phyloP scores from a whole-genome alignment of 2,888 invertebrate species.

The Punctoribates punctum region DNA sequence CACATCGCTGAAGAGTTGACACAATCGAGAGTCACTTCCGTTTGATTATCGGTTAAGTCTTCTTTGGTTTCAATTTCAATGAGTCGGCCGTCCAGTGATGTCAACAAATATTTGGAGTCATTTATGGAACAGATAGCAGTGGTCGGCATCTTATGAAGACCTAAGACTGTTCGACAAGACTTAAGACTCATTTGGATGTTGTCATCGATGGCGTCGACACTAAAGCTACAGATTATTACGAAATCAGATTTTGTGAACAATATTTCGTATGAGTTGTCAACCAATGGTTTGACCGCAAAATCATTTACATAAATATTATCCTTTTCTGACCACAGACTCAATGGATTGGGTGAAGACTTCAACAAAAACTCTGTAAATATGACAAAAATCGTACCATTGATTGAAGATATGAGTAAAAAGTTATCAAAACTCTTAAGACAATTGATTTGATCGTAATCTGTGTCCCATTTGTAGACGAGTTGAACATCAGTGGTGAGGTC shows the following conservation, averaged over 20 bases:
- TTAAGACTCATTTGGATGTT: background rate
- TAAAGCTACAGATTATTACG: background rate
- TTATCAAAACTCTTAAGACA: conserved; percentile 19
- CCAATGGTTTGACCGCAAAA: background rate
- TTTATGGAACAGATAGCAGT: background rate
- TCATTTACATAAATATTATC: background rate
- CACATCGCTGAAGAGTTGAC: background rate
- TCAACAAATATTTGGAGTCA: conserved; percentile 1
- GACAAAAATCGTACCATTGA: background rate
- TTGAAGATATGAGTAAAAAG: background rate
- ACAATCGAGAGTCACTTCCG: background rate
- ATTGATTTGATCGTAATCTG: background rate
- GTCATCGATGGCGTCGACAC: background rate
- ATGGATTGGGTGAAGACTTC: background rate
- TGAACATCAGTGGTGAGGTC: background rate
- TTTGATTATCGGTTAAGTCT: background rate
- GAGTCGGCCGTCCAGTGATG: conserved; percentile 15
- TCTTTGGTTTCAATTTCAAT: background rate
- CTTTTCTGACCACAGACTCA: conserved; percentile 1
- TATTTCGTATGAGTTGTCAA: background rate
- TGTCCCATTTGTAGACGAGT: background rate
- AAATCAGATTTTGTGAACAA: conserved; percentile 15
- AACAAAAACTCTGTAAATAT: background rate
- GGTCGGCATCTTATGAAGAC: background rate
- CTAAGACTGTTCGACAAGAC: background rate